Evolutionary conservation across 2,888 invertebrate species (phyloP), one percentile per base, ranked within the genome.

Genomic region (Elaeidobius kamerunicus): DNA sequence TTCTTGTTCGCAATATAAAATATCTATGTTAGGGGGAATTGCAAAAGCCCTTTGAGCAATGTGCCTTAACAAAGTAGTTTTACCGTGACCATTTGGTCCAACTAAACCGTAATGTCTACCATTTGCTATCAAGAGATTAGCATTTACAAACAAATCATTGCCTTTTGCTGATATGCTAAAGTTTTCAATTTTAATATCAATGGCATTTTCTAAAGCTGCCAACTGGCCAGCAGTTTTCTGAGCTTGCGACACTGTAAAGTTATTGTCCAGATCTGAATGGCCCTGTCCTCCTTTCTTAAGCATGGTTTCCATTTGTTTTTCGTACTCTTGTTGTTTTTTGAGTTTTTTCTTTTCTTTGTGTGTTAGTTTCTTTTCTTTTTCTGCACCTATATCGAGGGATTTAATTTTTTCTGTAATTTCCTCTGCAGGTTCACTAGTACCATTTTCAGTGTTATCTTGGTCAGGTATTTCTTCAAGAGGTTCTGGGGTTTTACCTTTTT

Each of bases 11-110:
- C 99, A 99, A 65, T 96, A 86, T 52, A 99, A 76, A 52, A 98
- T 91, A 71, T 91, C 99, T 61, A 99, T 99, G 65, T 90, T 92
- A 0, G 94, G 90, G 1, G 99, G 99, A 65, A 99, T 92, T 42
- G 88, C 87, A 67, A 99, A 89, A 5, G 90, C 91, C 61, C 93
- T 80, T 48, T 87, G 85, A 0, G 93, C 91, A 61, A 99, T 84
- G 70, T 99, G 99, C 52, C 95, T 83, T 48, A 99, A 75, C 18
- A 99, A 73, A 0, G 99, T 99, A 0, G 99, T 99, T 77, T 99
- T 99, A 11, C 99, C 99, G 76, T 99, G 96, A 0, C 93, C 99
- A 73, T 99, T 99, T 1, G 99, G 99, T 17, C 99, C 99, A 2
- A 99, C 98, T 3, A 99, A 78, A 65, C 99, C 99, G 73, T 99